phyloP scores from a whole-genome alignment of 2,888 invertebrate species.

The Bugulina stolonifera region DNA sequence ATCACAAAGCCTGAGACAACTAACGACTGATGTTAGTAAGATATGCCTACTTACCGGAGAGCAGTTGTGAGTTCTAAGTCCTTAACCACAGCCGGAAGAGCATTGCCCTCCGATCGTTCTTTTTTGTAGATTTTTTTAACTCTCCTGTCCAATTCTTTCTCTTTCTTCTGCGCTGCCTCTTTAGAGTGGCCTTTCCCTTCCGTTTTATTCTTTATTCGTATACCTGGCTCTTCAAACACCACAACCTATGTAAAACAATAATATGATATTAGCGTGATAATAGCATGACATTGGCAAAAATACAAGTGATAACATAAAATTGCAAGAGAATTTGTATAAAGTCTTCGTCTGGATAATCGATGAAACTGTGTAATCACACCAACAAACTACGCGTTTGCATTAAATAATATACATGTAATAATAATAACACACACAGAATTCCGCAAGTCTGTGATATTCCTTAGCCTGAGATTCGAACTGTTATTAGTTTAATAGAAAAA shows the following conservation, averaged over 20 bases:
- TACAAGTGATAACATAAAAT: not conserved
- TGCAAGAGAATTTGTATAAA: too few species aligned
- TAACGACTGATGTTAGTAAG: too few species aligned
- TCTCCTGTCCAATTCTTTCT: constrained; percentile 13
- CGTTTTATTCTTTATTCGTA: constrained; percentile 8
- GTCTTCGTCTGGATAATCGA: too few species aligned
- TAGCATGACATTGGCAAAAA: not conserved
- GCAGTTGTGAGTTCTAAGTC: constrained; percentile 9
- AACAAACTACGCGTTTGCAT: too few species aligned
- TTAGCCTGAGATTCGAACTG: too few species aligned
- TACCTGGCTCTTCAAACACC: constrained; percentile 22
- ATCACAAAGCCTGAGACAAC: too few species aligned
- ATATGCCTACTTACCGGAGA: constrained; percentile 10
- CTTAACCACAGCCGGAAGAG: not conserved
- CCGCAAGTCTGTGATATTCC: too few species aligned
- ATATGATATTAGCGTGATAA: too few species aligned
- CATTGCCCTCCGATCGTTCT: constrained; percentile 17
- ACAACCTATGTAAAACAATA: not conserved
- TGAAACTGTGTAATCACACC: too few species aligned
- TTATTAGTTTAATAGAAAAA: too few species aligned
- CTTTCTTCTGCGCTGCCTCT: not conserved
- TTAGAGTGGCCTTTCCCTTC: constrained; percentile 16
- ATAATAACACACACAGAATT: too few species aligned
- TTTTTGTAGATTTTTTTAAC: constrained; percentile 21
- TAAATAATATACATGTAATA: too few species aligned